Conservation (phyloP, 2,888 invertebrate genomes). For the Calephelis perditalis region DNA sequence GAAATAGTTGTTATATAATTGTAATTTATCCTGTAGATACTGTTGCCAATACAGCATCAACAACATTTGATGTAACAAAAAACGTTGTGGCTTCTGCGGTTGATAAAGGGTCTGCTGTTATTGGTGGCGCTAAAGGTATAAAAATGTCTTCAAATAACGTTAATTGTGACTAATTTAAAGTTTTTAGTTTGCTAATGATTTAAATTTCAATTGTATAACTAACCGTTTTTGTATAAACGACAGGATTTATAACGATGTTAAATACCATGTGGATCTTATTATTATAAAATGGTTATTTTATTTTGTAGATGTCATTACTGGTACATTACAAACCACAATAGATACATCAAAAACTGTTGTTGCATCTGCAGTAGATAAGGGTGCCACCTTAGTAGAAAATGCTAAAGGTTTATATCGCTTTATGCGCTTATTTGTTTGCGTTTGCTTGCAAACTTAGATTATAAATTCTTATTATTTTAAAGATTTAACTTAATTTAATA, state of each 20-base stretch:
- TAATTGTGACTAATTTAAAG: neutral
- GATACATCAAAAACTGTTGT: slow-evolving; percentile 65
- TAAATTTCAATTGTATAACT: neutral
- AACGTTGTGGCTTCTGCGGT: slow-evolving; percentile 44
- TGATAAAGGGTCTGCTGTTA: slow-evolving; percentile 42
- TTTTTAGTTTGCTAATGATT: neutral
- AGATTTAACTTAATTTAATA: slow-evolving; percentile 15
- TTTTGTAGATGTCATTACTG: slow-evolving; percentile 24
- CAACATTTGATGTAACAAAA: slow-evolving; percentile 53
- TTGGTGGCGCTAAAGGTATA: slow-evolving; percentile 48
- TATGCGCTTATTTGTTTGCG: neutral
- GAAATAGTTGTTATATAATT: neutral
- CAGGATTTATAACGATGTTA: neutral
- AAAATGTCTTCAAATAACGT: neutral
- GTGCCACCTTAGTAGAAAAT: slow-evolving; percentile 38
- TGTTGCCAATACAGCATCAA: slow-evolving; percentile 41
- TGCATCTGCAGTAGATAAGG: slow-evolving; percentile 59
- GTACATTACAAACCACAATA: slow-evolving; percentile 43
- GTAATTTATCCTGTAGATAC: slow-evolving; percentile 36
- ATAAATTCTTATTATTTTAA: neutral
- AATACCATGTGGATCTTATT: too few species aligned
- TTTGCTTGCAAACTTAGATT: neutral
- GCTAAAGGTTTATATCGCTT: slow-evolving; percentile 41
- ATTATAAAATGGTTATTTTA: neutral
- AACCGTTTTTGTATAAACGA: neutral